A percentile compares a stretch with the other conserved stretches of the same genome.
These are phyloP conservation scores for Hyphantria cunea DNA, from an alignment of 1,140 invertebrate species.

Conservation along the genomic window DNA sequence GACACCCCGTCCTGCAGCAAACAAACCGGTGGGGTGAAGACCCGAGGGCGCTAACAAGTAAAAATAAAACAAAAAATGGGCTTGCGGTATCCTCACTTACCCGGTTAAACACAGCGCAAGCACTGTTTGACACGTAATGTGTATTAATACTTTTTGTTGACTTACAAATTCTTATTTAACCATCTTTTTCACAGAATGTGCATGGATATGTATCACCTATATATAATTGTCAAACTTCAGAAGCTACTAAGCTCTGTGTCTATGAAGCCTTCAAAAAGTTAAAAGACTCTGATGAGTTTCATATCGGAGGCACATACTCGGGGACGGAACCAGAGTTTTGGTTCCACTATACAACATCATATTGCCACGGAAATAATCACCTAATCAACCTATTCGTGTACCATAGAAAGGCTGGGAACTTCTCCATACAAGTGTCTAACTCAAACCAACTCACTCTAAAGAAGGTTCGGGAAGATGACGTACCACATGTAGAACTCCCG, in stretches of 20 bases:
- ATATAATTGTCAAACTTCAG: constrained; percentile 45
- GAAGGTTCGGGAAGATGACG: constrained; percentile 1
- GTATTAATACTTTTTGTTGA: constrained; percentile 1
- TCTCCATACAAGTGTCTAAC: constrained; percentile 49
- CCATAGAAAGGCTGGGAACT: constrained; percentile 47
- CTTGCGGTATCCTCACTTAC: too few relatives aligned
- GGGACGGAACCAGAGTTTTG: constrained; percentile 51
- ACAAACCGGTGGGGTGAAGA: too few relatives aligned
- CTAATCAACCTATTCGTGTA: constrained; percentile 63
- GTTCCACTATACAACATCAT: constrained; percentile 57
- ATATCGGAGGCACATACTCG: constrained; percentile 61
- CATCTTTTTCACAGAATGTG: constrained; percentile 45
- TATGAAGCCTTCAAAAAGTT: constrained; percentile 53
- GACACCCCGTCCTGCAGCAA: too few relatives aligned
- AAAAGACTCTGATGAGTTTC: constrained; percentile 44
- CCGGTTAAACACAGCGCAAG: too few relatives aligned
- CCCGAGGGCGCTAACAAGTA: too few relatives aligned
- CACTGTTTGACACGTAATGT: too few relatives aligned
- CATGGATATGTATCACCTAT: constrained; percentile 41
- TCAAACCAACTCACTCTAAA: constrained; percentile 35
- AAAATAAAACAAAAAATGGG: too few relatives aligned
- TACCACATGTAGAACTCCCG: constrained; percentile 3
- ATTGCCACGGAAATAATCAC: constrained; percentile 44
- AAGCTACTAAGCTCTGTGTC: constrained; percentile 53
- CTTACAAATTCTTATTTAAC: too few relatives aligned